phyloP scores from a whole-genome alignment of 1,140 invertebrate species.

The Harlomillsia oculata region DNA sequence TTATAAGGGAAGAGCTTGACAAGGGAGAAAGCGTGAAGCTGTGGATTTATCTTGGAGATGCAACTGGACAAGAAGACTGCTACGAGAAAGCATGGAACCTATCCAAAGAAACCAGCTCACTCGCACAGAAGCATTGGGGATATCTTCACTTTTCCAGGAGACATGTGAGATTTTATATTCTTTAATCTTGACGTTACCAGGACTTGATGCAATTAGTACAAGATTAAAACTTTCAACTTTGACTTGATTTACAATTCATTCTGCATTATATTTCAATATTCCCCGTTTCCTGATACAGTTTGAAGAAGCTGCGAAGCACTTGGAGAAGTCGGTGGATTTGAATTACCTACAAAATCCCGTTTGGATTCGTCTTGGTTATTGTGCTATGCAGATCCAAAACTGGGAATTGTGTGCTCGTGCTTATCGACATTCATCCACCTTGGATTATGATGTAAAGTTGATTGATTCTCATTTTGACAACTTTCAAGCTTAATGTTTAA shows the following conservation, averaged over 20 bases:
- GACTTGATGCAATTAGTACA: too few relatives aligned
- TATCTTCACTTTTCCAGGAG: slow-evolving; percentile 49
- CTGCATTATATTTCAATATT: not conserved
- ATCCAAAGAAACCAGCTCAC: slow-evolving; percentile 64
- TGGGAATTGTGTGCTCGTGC: slow-evolving; percentile 73
- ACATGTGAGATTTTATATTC: slow-evolving; percentile 39
- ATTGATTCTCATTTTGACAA: too few relatives aligned
- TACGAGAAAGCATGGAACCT: slow-evolving; percentile 87
- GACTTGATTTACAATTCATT: not conserved
- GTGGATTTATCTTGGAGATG: slow-evolving; percentile 81
- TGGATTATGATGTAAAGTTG: slow-evolving; percentile 63
- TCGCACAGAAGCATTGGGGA: slow-evolving; percentile 74
- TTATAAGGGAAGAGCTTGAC: slow-evolving; percentile 70
- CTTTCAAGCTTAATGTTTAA: not conserved
- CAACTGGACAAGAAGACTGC: slow-evolving; percentile 53
- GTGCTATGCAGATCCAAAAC: slow-evolving; percentile 64
- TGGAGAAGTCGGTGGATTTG: slow-evolving; percentile 66
- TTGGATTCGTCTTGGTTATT: slow-evolving; percentile 78
- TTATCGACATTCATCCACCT: slow-evolving; percentile 72
- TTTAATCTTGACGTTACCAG: not conserved
- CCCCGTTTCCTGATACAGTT: slow-evolving; percentile 47
- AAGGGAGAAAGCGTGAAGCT: slow-evolving; percentile 73
- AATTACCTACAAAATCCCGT: slow-evolving; percentile 73
- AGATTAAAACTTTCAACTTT: too few relatives aligned
- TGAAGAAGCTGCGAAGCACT: slow-evolving; percentile 62